Conservation (phyloP, 2,797 vertebrate species). For the Siniperca undulata region DNA sequence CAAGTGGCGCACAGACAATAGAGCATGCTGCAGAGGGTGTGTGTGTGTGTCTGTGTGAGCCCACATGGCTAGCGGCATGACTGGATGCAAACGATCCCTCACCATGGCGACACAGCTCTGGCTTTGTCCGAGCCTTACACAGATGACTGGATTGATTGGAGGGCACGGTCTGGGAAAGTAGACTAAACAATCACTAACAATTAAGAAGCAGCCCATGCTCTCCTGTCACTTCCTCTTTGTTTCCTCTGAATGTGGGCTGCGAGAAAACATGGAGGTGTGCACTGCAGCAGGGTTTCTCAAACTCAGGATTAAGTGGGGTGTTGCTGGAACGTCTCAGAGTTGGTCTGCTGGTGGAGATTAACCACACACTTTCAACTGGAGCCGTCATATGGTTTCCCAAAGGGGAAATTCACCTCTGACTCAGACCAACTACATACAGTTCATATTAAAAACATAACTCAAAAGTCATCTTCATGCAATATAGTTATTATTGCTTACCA, state of each 20-base stretch:
- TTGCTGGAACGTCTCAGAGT: not conserved
- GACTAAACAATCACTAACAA: constrained; percentile 77
- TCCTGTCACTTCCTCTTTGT: constrained; percentile 75
- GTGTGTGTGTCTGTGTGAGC: constrained; percentile 35
- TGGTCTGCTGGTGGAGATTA: constrained; percentile 14
- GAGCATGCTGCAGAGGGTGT: constrained; percentile 56
- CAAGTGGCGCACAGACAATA: constrained; percentile 76
- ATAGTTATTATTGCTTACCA: not conserved
- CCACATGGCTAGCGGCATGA: constrained; percentile 78
- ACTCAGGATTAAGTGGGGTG: constrained; percentile 7
- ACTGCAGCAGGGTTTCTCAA: constrained; percentile 1
- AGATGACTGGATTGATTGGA: constrained; percentile 80
- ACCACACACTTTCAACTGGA: constrained; percentile 1
- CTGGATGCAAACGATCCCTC: constrained; percentile 86
- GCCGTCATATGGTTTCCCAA: not conserved
- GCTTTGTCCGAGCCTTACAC: constrained; percentile 80
- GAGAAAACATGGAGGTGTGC: constrained; percentile 45
- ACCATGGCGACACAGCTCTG: constrained; percentile 77
- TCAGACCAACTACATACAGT: not conserved
- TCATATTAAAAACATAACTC: not conserved
- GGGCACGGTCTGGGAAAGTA: constrained; percentile 74
- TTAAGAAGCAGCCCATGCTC: constrained; percentile 75
- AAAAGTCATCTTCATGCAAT: not conserved
- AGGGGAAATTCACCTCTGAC: not conserved
- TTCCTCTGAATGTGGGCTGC: constrained; percentile 38